Evolutionary conservation across 2,113 vertebrate species (phyloP).

Genomic region (Montifringilla adamsi): DNA sequence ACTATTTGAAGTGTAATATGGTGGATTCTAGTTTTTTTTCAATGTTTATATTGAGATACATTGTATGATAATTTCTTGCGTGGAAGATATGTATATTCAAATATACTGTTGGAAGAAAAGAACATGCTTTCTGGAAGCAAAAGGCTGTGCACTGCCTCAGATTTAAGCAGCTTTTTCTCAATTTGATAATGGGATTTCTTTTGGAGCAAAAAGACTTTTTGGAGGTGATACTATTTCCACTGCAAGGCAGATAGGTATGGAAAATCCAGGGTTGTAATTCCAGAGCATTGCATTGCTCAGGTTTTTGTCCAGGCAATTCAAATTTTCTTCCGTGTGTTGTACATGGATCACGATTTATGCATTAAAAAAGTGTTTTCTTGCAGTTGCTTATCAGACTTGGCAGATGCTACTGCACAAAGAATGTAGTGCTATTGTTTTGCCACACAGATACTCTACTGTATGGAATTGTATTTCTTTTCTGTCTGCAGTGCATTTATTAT

Average conservation of each 20-base stretch:
- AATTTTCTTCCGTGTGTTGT: neutral
- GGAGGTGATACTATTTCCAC: neutral
- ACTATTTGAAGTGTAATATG: neutral
- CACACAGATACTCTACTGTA: neutral
- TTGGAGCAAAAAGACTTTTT: neutral
- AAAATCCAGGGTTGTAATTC: neutral
- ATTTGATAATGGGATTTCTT: neutral
- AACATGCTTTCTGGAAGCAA: neutral
- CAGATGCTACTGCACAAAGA: conserved; percentile 18
- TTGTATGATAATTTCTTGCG: neutral
- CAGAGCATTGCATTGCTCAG: neutral
- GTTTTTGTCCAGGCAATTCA: neutral
- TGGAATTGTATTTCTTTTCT: neutral
- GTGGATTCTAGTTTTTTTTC: neutral
- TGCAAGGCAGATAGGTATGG: neutral
- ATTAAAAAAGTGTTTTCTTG: neutral
- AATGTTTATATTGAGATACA: neutral
- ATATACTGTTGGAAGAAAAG: neutral
- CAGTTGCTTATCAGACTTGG: conserved; percentile 47
- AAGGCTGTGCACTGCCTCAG: neutral
- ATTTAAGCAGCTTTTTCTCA: neutral
- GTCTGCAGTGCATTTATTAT: conserved; percentile 13
- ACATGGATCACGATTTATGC: neutral
- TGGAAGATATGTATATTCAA: neutral
- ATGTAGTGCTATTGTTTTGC: neutral